A percentile compares a stretch with the other conserved stretches of the same genome.
Conservation (phyloP, 1,140 invertebrate genomes). For the Paraescarpia echinospica region DNA sequence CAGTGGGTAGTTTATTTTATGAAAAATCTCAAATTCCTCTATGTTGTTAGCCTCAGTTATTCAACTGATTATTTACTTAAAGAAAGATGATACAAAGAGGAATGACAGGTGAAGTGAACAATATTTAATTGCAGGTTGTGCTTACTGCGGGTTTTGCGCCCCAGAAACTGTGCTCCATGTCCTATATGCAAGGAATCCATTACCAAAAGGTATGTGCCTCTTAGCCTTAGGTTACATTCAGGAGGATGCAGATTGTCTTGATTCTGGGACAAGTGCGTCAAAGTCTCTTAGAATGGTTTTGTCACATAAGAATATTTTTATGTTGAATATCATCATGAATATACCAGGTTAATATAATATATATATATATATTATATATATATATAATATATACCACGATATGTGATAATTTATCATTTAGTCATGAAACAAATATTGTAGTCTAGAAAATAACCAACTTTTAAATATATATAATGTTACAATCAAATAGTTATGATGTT, state of each 20-base stretch:
- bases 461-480: too few species aligned
- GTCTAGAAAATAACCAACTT: too few species aligned
- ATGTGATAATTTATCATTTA: too few species aligned
- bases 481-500: too few species aligned
- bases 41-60: too few species aligned
- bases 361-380: too few species aligned
- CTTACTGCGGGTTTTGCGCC: neutral
- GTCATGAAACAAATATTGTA: too few species aligned
- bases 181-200: slow-evolving; percentile 1
- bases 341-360: too few species aligned
- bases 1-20: neutral
- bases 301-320: too few species aligned
- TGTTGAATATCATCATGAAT: too few species aligned
- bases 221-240: neutral
- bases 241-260: neutral
- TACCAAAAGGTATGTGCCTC: neutral
- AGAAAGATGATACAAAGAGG: too few species aligned
- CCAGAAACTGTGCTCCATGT: neutral
- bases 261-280: neutral
- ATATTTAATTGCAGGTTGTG: neutral
- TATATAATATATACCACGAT: too few species aligned
- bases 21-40: neutral
- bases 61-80: neutral
- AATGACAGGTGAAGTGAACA: neutral
- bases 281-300: neutral